These are phyloP conservation scores for Luehdorfia chinensis DNA, from an alignment of 1,140 invertebrate genomes.

Conservation along the genomic window DNA sequence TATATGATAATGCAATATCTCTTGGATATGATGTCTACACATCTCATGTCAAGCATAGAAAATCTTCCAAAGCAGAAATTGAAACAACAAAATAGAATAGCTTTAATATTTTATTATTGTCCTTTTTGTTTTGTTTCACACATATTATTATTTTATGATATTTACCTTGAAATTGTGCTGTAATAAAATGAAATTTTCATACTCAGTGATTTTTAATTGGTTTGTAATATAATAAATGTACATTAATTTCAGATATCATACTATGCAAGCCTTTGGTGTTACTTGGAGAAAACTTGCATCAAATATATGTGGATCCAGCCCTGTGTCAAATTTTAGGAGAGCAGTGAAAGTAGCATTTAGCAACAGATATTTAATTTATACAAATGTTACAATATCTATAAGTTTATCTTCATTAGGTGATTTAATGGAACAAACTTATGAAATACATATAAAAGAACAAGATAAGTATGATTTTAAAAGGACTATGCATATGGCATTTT, in stretches of 20 bases:
- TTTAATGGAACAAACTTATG: constrained; percentile 90
- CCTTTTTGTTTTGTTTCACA: too few relatives aligned
- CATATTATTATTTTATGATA: too few relatives aligned
- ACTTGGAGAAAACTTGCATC: constrained; percentile 51
- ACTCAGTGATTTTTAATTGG: too few relatives aligned
- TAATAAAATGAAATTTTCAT: too few relatives aligned
- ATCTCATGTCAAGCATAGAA: constrained; percentile 87
- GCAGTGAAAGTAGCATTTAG: constrained; percentile 78
- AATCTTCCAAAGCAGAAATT: constrained; percentile 22
- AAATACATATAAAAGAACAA: constrained; percentile 82
- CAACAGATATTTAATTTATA: constrained; percentile 87
- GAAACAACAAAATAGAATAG: too few relatives aligned
- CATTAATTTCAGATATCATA: constrained; percentile 41
- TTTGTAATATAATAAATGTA: too few relatives aligned
- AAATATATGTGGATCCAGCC: constrained; percentile 32
- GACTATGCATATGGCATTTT: constrained; percentile 87
- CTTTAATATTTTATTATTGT: too few relatives aligned
- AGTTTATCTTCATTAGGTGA: constrained; percentile 88
- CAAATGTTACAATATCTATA: constrained; percentile 91
- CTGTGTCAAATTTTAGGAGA: constrained; percentile 34
- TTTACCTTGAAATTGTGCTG: too few relatives aligned
- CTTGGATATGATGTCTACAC: constrained; percentile 93
- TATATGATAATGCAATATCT: constrained; percentile 93
- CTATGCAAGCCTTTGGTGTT: constrained; percentile 54
- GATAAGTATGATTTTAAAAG: constrained; percentile 81